A percentile compares a stretch with the other conserved stretches of the same genome.
phyloP scores from a whole-genome alignment of 2,888 invertebrate species.

The Lymantria dispar region DNA sequence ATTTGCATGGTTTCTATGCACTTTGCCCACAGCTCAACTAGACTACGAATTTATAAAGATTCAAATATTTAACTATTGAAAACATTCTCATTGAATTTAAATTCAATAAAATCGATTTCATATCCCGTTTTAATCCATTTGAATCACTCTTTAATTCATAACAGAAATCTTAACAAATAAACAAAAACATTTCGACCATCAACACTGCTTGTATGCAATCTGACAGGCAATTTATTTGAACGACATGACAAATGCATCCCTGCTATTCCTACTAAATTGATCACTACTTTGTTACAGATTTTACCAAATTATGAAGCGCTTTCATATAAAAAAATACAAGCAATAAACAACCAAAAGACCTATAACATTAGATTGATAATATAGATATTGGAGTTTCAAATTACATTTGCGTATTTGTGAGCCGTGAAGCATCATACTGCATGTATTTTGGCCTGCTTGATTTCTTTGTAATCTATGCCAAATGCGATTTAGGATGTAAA shows the following conservation, averaged over 20 bases:
- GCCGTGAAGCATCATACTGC: constrained; percentile 26
- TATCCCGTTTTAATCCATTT: too few relatives aligned
- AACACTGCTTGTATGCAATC: constrained; percentile 33
- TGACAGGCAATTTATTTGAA: constrained; percentile 40
- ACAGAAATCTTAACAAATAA: constrained; percentile 9
- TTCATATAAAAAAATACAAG: not conserved
- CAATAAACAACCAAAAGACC: not conserved
- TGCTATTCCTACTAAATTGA: constrained; percentile 40
- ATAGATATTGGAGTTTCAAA: constrained; percentile 2
- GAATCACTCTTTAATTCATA: constrained; percentile 11
- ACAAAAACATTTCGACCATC: constrained; percentile 23
- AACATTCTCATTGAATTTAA: too few relatives aligned
- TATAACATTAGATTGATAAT: accelerated
- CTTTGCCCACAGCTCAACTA: too few relatives aligned
- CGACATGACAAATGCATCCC: constrained; percentile 40
- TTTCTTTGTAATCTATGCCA: constrained; percentile 29
- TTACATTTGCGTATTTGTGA: constrained; percentile 5
- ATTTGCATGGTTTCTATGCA: too few relatives aligned
- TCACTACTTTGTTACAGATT: constrained; percentile 39
- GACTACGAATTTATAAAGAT: too few relatives aligned
- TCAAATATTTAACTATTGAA: too few relatives aligned
- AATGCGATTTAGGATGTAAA: constrained; percentile 9
- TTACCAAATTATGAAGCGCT: constrained; percentile 7
- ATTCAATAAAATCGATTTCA: too few relatives aligned
- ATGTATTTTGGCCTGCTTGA: constrained; percentile 27